Conservation (phyloP, 2,113 vertebrate genomes). For the Thunnus maccoyii region DNA sequence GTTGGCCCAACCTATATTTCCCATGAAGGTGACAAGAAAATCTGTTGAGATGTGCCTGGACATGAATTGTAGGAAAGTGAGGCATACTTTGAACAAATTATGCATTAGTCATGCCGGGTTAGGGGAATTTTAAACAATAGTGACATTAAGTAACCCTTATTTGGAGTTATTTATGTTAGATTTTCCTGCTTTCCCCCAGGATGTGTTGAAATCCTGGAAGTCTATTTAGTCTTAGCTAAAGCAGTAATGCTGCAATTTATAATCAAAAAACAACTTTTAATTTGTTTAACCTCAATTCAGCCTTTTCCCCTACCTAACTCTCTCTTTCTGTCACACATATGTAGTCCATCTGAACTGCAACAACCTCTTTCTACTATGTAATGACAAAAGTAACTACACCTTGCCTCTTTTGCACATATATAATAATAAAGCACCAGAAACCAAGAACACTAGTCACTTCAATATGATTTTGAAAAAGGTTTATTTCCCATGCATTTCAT, state of each 20-base stretch:
- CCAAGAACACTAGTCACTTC: not conserved
- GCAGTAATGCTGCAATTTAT: no score
- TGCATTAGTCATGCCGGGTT: not conserved
- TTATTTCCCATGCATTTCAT: not conserved
- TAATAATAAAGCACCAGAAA: not conserved
- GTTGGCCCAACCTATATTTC: not conserved
- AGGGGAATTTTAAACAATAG: not conserved
- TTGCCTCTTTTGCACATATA: not conserved
- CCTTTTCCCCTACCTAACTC: not conserved
- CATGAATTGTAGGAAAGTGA: conserved; percentile 3
- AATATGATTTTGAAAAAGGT: not conserved
- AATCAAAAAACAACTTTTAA: no score
- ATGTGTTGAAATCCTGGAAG: not conserved
- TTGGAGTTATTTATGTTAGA: not conserved
- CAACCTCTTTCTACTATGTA: not conserved
- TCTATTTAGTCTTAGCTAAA: not conserved
- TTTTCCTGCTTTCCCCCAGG: no score
- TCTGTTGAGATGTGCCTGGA: not conserved
- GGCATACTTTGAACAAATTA: not conserved
- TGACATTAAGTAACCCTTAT: not conserved
- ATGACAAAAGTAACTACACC: not conserved
- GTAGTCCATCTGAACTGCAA: not conserved
- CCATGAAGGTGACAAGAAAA: not conserved
- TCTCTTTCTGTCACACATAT: not conserved
- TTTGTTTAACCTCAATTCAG: not conserved